Conservation (phyloP, 2,113 vertebrate genomes). For the Columba janthina region DNA sequence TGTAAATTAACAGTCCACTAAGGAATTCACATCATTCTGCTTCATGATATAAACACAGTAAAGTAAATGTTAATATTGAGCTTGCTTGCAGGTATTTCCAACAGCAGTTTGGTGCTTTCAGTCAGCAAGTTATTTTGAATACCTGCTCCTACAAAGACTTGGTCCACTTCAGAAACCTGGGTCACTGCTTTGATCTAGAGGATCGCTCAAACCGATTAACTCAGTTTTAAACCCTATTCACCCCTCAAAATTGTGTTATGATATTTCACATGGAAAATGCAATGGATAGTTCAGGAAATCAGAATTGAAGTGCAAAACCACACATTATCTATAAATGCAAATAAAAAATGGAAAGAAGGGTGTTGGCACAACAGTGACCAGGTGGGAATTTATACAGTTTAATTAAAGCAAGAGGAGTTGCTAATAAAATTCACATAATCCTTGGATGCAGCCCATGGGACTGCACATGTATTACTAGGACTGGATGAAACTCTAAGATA, state of each 20-base stretch:
- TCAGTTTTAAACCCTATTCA: neutral
- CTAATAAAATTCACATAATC: slow-evolving; percentile 66
- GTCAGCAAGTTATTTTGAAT: neutral
- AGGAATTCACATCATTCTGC: slow-evolving; percentile 80
- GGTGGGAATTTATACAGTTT: slow-evolving; percentile 55
- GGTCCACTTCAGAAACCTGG: neutral
- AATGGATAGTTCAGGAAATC: neutral
- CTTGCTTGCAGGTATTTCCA: slow-evolving; percentile 62
- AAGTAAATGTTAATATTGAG: slow-evolving; percentile 70
- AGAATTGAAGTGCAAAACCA: neutral
- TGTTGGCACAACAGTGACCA: slow-evolving; percentile 62
- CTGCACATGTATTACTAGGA: slow-evolving; percentile 1
- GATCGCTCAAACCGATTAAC: neutral
- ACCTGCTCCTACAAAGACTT: neutral
- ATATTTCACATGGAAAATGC: neutral
- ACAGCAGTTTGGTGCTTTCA: neutral
- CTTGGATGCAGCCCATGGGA: slow-evolving; percentile 57
- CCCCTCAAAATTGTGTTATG: neutral
- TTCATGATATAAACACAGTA: slow-evolving; percentile 71
- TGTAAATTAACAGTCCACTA: slow-evolving; percentile 78
- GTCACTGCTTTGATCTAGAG: neutral
- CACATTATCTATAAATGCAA: neutral
- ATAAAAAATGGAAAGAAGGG: neutral
- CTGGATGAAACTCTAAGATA: slow-evolving; percentile 45
- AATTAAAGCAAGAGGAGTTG: slow-evolving; percentile 59